Percentiles rank a stretch among this genome's conserved stretches.
These are phyloP conservation scores for Strigops habroptila DNA, from an alignment of 2,113 vertebrate genomes.

Conservation along the genomic window DNA sequence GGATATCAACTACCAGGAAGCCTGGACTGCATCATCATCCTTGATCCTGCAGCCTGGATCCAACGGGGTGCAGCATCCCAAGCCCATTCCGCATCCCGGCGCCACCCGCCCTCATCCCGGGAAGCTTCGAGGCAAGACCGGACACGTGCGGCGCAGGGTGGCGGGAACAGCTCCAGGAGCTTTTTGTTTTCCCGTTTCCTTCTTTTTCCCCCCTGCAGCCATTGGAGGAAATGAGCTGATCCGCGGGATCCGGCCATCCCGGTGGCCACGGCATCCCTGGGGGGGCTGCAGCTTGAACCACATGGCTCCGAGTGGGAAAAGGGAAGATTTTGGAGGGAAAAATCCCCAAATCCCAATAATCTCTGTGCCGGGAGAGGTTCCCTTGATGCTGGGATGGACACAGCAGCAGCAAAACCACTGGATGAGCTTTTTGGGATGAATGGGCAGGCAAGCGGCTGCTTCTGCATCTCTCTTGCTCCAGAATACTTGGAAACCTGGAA, in stretches of 20 bases:
- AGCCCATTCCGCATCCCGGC: neutral
- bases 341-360: neutral
- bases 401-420: neutral
- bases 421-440: neutral
- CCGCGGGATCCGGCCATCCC: neutral
- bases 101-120: neutral
- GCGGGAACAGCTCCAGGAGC: neutral
- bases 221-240: neutral
- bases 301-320: neutral
- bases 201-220: neutral
- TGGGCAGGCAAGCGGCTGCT: rapidly evolving
- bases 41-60: neutral
- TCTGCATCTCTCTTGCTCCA: neutral
- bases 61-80: neutral
- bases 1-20: neutral
- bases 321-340: neutral
- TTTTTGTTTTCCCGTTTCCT: neutral
- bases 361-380: rapidly evolving
- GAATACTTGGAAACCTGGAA: neutral
- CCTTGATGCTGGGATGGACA: rapidly evolving
- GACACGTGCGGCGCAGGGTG: neutral
- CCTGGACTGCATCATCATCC: neutral
- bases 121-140: neutral
- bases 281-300: rapidly evolving
- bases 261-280: rapidly evolving